Base-by-base conservation (phyloP, 2,888 invertebrate species). In the Macaria notata region DNA sequence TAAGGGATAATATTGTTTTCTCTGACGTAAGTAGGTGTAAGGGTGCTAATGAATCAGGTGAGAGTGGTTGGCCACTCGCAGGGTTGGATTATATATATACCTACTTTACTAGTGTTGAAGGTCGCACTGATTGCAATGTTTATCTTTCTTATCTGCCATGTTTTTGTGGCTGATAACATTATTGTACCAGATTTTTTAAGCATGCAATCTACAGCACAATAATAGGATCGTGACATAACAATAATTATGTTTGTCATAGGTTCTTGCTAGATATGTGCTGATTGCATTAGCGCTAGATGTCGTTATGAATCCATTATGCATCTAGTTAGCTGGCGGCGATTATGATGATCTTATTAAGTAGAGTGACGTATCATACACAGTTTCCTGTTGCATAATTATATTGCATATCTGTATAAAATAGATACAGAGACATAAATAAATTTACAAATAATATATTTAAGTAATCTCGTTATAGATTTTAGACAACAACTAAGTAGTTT, bases 1-100 rank as follows among this genome's bases (percentile, higher is more conserved):
- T 68, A 68, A 79, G 76, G 83, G 83, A 83, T 83, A 75, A 79
- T 79, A 76, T 80, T 82, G 75, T 84, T 84, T 83, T 83, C 74
- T 75, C 70, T 73, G 71, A 81, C 73, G 87, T 87, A 86, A 87
- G 88, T 87, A 78, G 68, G 70, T 68, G 70, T 71, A 75, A 67
- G 70, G 77, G 71, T 76, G 70, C 72, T 80, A 76, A 76, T 79
- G 76, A 80, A 81, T 79, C 78, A 71, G 73, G 54, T 66, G 61
- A 73, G 74, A 77, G 77, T 74, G 74, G 63, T 62, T 56, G 63
- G 63, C 69, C 66, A 65, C 62, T 62, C 61, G 64, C 9, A 5
- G 41, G 33, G 33, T 6, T 36, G 4, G 33, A 1, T 4, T 6
- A 6, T 36, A 36, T 36, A 36, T 4, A 36, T 4, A 7, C 4